Evolutionary conservation across 2,797 vertebrate genomes (phyloP).

Genomic region (Enteromius argenteus): DNA sequence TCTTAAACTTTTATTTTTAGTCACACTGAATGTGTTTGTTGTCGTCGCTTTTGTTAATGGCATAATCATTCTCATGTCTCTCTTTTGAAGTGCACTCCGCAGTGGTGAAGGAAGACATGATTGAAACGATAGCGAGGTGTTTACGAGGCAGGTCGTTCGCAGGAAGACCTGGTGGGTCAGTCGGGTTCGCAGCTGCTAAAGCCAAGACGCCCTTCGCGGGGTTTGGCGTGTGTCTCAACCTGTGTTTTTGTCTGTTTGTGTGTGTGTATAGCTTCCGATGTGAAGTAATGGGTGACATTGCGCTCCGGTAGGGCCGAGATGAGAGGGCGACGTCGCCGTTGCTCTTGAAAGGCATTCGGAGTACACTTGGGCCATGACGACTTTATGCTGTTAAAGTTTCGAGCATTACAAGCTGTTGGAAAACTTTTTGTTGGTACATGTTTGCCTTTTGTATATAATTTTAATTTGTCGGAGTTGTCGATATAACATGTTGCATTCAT

Average conservation of each 20-base stretch:
- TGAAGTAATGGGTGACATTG: conserved; percentile 57
- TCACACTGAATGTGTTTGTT: conserved; percentile 58
- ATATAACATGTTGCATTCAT: conserved; percentile 24
- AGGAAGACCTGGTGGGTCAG: conserved; percentile 34
- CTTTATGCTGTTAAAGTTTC: conserved; percentile 71
- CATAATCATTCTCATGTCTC: conserved; percentile 42
- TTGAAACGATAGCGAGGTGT: neutral
- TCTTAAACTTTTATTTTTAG: conserved; percentile 64
- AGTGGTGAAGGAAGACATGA: conserved; percentile 42
- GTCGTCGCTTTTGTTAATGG: conserved; percentile 28
- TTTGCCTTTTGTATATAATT: conserved; percentile 58
- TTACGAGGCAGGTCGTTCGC: conserved; percentile 45
- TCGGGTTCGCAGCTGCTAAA: conserved; percentile 59
- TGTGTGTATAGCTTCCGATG: conserved; percentile 57
- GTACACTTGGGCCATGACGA: conserved; percentile 70
- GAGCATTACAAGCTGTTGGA: conserved; percentile 64
- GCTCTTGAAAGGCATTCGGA: conserved; percentile 75
- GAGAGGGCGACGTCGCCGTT: conserved; percentile 71
- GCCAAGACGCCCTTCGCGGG: conserved; percentile 50
- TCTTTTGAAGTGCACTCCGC: conserved; percentile 73
- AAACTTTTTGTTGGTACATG: conserved; percentile 53
- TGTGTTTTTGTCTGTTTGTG: conserved; percentile 53
- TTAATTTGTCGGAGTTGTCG: conserved; percentile 18
- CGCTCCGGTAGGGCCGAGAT: conserved; percentile 70
- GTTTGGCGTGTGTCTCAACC: conserved; percentile 36